A percentile compares a stretch with the other conserved stretches of the same genome.
Conservation (phyloP, 2,113 vertebrate species). For the Hemiscyllium ocellatum region DNA sequence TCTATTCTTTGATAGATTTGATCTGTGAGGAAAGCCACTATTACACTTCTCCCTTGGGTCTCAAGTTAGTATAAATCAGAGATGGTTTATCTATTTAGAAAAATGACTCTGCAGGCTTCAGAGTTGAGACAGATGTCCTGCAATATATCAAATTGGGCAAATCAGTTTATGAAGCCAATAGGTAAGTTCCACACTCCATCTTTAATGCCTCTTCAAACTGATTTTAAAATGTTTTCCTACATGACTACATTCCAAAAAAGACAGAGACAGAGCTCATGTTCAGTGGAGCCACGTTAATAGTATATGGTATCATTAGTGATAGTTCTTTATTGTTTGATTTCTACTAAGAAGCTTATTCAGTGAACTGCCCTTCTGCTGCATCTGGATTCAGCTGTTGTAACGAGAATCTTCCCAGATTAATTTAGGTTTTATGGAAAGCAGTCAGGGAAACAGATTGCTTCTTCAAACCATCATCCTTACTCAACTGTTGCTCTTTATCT, state of each 20-base stretch:
- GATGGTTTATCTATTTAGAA: not conserved
- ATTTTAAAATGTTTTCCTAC: not conserved
- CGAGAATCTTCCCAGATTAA: conserved; percentile 45
- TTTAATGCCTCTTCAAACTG: not conserved
- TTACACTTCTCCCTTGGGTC: not conserved
- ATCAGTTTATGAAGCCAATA: not conserved
- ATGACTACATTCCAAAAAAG: not conserved
- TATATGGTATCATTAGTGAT: conserved; percentile 12
- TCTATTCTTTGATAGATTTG: not conserved
- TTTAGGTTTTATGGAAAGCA: conserved; percentile 46
- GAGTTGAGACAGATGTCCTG: not conserved
- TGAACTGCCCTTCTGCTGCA: conserved; percentile 58
- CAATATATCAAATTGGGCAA: not conserved
- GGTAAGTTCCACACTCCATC: not conserved
- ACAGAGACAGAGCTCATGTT: not conserved
- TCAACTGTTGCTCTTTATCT: conserved; percentile 48
- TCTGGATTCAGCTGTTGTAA: conserved; percentile 53
- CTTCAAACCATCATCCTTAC: conserved; percentile 43
- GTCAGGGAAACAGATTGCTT: conserved; percentile 47
- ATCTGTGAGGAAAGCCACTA: not conserved
- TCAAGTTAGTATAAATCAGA: not conserved
- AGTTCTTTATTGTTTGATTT: not conserved
- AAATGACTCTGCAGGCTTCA: not conserved
- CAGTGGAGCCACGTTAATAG: not conserved
- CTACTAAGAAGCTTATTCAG: conserved; percentile 47